Evolutionary conservation across 2,888 invertebrate species (phyloP).

Genomic region (Eupithecia exiguata): DNA sequence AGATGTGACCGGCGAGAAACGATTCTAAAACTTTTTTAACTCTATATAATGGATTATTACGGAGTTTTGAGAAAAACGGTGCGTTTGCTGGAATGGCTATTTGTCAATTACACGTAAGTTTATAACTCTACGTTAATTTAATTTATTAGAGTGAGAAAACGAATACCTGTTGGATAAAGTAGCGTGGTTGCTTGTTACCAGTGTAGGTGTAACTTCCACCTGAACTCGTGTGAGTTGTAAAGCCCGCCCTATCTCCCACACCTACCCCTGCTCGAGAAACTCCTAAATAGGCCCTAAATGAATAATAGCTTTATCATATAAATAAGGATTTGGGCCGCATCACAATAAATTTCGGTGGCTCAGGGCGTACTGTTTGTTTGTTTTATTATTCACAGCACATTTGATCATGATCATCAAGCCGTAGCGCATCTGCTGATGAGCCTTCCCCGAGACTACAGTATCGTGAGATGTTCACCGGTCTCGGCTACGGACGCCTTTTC

Average conservation of each 20-base stretch:
- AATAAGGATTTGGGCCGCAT: slow-evolving; percentile 78
- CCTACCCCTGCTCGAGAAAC: slow-evolving; percentile 35
- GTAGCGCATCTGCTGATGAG: neutral
- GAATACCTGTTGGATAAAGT: neutral
- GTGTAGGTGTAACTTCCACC: neutral
- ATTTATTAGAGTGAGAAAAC: slow-evolving; percentile 1
- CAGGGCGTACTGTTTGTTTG: slow-evolving; percentile 74
- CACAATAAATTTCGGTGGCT: slow-evolving; percentile 68
- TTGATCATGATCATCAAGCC: neutral
- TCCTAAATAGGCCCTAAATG: slow-evolving; percentile 53
- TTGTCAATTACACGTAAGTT: slow-evolving; percentile 5
- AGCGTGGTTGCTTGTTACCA: neutral
- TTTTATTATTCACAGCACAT: slow-evolving; percentile 55
- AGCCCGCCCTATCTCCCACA: slow-evolving; percentile 35
- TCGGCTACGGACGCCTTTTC: neutral
- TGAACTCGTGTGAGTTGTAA: slow-evolving; percentile 5
- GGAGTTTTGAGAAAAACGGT: slow-evolving; percentile 38
- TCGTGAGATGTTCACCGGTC: neutral
- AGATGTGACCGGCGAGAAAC: slow-evolving; percentile 60
- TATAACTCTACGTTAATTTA: neutral
- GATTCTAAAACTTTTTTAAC: slow-evolving; percentile 59
- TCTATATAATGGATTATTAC: slow-evolving; percentile 53
- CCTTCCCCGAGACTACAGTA: neutral
- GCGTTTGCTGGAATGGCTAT: slow-evolving; percentile 16
- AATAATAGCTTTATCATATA: slow-evolving; percentile 78